Conservation (phyloP, 1,140 invertebrate species). For the Argopecten irradians region DNA sequence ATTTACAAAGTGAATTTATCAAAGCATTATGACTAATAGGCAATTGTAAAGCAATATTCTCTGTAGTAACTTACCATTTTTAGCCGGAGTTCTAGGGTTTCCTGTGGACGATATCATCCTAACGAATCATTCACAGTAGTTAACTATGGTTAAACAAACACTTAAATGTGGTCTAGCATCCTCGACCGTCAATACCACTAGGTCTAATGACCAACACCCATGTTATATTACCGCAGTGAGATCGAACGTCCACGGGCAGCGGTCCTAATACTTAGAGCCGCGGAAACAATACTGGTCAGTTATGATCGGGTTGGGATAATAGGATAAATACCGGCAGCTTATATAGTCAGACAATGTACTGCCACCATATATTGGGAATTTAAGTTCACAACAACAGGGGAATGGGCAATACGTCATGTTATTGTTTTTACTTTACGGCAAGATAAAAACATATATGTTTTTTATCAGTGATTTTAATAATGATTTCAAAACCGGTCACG, state of each 20-base stretch:
- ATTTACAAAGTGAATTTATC: no score
- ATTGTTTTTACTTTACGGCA: background rate
- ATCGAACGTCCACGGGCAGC: background rate
- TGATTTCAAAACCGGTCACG: background rate
- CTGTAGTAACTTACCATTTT: background rate
- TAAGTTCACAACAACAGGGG: background rate
- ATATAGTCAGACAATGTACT: background rate
- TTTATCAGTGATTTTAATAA: background rate
- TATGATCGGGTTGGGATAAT: background rate
- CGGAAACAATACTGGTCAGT: background rate
- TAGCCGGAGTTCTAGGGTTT: background rate
- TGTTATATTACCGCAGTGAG: background rate
- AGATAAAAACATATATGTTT: background rate
- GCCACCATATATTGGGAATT: background rate
- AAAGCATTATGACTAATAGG: no score
- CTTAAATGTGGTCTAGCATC: background rate
- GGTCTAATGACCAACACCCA: background rate
- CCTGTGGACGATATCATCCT: background rate
- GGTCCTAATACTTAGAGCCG: background rate
- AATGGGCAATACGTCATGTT: background rate
- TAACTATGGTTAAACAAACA: background rate
- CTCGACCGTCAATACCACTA: background rate
- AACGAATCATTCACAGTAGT: background rate
- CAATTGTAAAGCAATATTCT: background rate
- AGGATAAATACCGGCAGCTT: background rate